Percentiles rank a stretch among this genome's conserved stretches.
Conservation (phyloP, 2,888 invertebrate species). For the Harmothoe impar region DNA sequence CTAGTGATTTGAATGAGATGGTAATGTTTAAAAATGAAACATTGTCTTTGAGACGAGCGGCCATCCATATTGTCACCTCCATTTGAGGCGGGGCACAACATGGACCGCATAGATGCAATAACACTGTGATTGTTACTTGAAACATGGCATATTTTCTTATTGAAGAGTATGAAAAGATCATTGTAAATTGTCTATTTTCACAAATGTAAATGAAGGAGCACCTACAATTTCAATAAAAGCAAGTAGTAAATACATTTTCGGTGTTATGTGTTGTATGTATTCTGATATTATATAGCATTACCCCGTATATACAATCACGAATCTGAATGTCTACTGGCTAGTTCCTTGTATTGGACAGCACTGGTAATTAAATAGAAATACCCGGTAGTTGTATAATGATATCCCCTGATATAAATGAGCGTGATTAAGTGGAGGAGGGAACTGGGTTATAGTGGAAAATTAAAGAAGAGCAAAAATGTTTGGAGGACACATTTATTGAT, state of each 20-base stretch:
- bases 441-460: too few species aligned
- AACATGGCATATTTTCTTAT: constrained; percentile 63
- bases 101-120: constrained; percentile 55
- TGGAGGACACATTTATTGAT: too few species aligned
- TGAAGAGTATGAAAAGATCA: constrained; percentile 53
- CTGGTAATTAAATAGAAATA: too few species aligned
- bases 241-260: constrained; percentile 49
- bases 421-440: too few species aligned
- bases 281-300: too few species aligned
- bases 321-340: too few species aligned
- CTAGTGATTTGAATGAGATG: not conserved
- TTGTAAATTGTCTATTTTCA: constrained; percentile 63
- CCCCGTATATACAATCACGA: too few species aligned
- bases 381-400: too few species aligned
- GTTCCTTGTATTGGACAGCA: too few species aligned
- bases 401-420: too few species aligned
- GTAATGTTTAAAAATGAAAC: not conserved
- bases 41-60: not conserved
- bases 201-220: constrained; percentile 62
- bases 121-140: constrained; percentile 62
- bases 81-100: constrained; percentile 22
- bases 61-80: not conserved
- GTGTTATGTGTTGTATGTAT: constrained; percentile 25
- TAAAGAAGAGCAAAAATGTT: too few species aligned
- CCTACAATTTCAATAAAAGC: constrained; percentile 62